These are phyloP conservation scores for Pogonus chalceus DNA, from an alignment of 1,140 invertebrate genomes.

Conservation along the genomic window DNA sequence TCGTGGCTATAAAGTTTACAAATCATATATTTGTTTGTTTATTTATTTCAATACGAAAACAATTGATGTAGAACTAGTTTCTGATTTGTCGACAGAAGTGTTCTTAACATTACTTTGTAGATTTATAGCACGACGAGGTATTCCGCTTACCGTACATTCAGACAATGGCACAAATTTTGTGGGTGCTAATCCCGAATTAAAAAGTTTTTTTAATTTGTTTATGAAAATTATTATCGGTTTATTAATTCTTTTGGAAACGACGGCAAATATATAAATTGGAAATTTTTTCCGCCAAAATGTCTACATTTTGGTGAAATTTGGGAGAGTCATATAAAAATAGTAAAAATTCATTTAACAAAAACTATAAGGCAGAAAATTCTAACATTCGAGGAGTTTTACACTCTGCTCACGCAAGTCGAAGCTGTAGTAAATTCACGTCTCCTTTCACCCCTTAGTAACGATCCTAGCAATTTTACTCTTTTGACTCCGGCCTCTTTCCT, in stretches of 20 bases:
- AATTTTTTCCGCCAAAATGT: slow-evolving; percentile 23
- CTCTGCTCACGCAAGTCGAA: no score
- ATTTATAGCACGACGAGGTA: slow-evolving; percentile 14
- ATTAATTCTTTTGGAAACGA: no score
- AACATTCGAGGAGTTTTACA: slow-evolving; percentile 26
- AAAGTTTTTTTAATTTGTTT: slow-evolving; percentile 5
- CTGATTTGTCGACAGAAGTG: slow-evolving; percentile 11
- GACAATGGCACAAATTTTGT: slow-evolving; percentile 34
- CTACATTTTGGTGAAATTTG: slow-evolving; percentile 26
- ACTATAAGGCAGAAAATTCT: slow-evolving; percentile 23
- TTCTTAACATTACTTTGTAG: slow-evolving; percentile 14
- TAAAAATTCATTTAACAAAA: slow-evolving; percentile 26
- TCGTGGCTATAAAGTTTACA: slow-evolving; percentile 22
- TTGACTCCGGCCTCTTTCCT: slow-evolving; percentile 35
- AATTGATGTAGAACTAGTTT: slow-evolving; percentile 16
- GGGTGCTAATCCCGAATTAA: slow-evolving; percentile 23
- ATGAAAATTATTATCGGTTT: no score
- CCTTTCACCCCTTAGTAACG: slow-evolving; percentile 21
- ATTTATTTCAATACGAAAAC: slow-evolving; percentile 13
- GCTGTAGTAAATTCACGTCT: slow-evolving; percentile 30
- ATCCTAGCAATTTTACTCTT: slow-evolving; percentile 20
- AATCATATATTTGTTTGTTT: slow-evolving; percentile 28
- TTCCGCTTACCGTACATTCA: slow-evolving; percentile 21
- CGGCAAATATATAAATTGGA: no score
- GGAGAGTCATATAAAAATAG: slow-evolving; percentile 23